Conservation (phyloP, 2,888 invertebrate species). For the Melipona bicolor region DNA sequence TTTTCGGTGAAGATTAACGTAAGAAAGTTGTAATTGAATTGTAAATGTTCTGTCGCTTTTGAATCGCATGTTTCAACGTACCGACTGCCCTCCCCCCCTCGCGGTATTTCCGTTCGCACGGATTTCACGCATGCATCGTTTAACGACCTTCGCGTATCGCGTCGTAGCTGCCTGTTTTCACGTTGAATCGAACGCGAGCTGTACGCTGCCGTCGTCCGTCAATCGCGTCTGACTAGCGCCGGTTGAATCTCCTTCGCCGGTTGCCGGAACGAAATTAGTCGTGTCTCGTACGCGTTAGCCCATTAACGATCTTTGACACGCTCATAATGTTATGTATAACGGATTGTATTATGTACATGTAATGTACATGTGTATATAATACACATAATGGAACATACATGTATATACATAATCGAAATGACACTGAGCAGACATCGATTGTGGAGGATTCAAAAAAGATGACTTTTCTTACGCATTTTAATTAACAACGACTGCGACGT, state of each 20-base stretch:
- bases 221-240: not conserved
- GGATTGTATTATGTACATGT: too few species aligned
- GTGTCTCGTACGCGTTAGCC: not conserved
- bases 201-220: conserved; percentile 37
- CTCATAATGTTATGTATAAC: not conserved
- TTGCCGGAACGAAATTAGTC: not conserved
- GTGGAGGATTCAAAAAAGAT: too few species aligned
- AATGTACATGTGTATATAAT: too few species aligned
- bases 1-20: not conserved
- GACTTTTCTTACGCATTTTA: too few species aligned
- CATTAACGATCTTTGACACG: not conserved
- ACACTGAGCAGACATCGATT: too few species aligned
- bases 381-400: too few species aligned
- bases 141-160: conserved; percentile 55
- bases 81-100: not conserved
- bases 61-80: conserved; percentile 37
- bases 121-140: conserved; percentile 51
- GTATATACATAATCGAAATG: too few species aligned
- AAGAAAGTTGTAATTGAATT: not conserved
- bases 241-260: not conserved
- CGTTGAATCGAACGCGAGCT: conserved; percentile 54
- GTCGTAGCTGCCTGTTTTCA: conserved; percentile 71
- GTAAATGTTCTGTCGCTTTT: conserved; percentile 39
- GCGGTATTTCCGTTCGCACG: conserved; percentile 61
- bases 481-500: too few species aligned